Percentiles rank a stretch among this genome's conserved stretches.
phyloP scores from a whole-genome alignment of 2,113 vertebrate species.

The Mobula hypostoma region DNA sequence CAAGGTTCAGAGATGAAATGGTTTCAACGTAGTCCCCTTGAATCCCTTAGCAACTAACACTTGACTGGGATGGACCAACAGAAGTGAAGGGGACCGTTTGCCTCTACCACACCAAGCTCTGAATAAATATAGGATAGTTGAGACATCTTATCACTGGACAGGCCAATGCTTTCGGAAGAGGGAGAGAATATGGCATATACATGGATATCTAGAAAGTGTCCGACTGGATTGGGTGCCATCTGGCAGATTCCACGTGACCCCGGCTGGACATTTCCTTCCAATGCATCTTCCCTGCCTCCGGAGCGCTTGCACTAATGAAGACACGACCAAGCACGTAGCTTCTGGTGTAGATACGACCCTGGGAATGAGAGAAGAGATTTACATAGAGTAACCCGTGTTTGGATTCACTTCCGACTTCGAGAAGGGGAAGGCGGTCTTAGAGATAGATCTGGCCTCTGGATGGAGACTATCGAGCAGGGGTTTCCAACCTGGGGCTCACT shows the following conservation, averaged over 20 bases:
- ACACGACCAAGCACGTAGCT: conserved; percentile 58
- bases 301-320: conserved; percentile 50
- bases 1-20: background rate
- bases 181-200: background rate
- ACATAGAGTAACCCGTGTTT: too few species aligned
- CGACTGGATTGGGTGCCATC: conserved; percentile 63
- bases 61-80: background rate
- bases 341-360: conserved; percentile 63
- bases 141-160: background rate
- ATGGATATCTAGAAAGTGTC: conserved; percentile 8
- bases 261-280: conserved; percentile 65
- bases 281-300: conserved; percentile 56
- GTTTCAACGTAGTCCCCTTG: background rate
- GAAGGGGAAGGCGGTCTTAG: background rate
- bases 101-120: background rate
- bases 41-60: background rate
- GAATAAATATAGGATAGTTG: background rate
- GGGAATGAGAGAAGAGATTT: background rate
- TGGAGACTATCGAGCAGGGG: background rate
- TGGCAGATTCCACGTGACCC: conserved; percentile 58
- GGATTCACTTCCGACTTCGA: background rate
- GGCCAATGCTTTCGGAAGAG: background rate
- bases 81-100: too few species aligned
- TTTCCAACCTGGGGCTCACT: too few species aligned
- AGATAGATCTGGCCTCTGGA: background rate